Percentiles rank a stretch among this genome's conserved stretches.
phyloP scores from a whole-genome alignment of 1,140 invertebrate genomes.

The Pseudoatta argentina region DNA sequence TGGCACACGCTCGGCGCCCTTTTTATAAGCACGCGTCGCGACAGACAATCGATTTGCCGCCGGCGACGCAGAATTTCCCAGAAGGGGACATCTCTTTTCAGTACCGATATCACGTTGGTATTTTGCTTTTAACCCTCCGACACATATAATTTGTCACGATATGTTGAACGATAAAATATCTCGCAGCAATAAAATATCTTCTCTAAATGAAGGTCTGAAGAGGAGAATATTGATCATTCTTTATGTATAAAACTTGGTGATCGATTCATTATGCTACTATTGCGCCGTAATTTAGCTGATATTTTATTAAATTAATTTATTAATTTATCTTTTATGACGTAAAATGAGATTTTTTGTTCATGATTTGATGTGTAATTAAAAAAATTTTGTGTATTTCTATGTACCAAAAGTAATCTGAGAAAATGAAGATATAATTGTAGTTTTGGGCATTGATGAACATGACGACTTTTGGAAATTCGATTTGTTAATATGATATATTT shows the following conservation, averaged over 20 bases:
- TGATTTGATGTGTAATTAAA: neutral
- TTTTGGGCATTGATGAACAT: neutral
- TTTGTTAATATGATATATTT: conserved; percentile 29
- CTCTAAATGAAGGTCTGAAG: neutral
- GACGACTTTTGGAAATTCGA: neutral
- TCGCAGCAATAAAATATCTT: conserved; percentile 19
- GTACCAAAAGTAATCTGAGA: neutral
- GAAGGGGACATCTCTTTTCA: conserved; percentile 28
- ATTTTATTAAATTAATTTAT: neutral
- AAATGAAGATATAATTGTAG: neutral
- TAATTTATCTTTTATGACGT: neutral
- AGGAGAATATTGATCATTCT: conserved; percentile 49
- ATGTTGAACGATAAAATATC: conserved; percentile 28
- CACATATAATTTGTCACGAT: conserved; percentile 38
- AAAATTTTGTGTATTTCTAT: neutral
- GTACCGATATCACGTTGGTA: conserved; percentile 31
- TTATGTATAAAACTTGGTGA: neutral
- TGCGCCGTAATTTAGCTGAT: neutral
- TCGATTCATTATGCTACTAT: neutral
- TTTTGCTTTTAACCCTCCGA: conserved; percentile 43
- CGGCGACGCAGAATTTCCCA: conserved; percentile 18
- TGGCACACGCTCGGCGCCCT: neutral
- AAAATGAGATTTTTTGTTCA: neutral
- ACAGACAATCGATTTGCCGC: conserved; percentile 58
- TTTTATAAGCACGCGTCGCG: conserved; percentile 59